Base-by-base conservation (phyloP, 2,888 invertebrate species). In the Cosmia pyralina region DNA sequence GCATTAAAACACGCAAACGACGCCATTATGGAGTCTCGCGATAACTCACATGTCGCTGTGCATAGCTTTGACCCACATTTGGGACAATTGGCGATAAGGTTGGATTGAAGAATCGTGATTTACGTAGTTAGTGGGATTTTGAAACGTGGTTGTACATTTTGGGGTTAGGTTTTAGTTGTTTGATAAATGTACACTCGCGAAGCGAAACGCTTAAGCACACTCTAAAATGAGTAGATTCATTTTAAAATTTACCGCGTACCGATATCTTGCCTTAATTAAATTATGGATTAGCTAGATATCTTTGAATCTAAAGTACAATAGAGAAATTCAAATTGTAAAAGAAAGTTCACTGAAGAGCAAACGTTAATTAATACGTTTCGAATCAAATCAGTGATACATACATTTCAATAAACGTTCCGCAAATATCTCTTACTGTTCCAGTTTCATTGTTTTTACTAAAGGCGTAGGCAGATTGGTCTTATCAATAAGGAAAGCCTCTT, bases 1-100 rank as follows among this genome's bases (percentile, higher is more conserved):
- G 79, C 83, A 87, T 86, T 86, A 84, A 87, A 86, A 86, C 81
- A 81, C 74, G 79, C 84, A 83, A 79, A 87, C 78, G 83, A 72
- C 69, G 65, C 72, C 77, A 71, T 86, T 84, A 84, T 69, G 64
- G 77, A 17, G 57, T 59, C 59, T 63, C 50, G 67, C 68, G 72
- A 87, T 86, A 85, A 85, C 73, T 86, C 78, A 84, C 77, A 72
- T 77, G 69, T 57, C 68, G 64, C 28, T 69, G 62, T 82, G 82
- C 82, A 84, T 72, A 68, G 82, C 82, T 81, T 60, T 79, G 78
- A 70, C 75, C 77, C 75, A 75, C 68, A 82, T 83, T 75, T 62
- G 79, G 53, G 60, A 75, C 78, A 84, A 81, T 82, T 58, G 78
- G 57, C 72, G 85, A 73, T 77, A 81, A 75, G 73, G 69, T 57